Evolutionary conservation across 2,888 invertebrate species (phyloP).

Genomic region (Tiphia femorata): DNA sequence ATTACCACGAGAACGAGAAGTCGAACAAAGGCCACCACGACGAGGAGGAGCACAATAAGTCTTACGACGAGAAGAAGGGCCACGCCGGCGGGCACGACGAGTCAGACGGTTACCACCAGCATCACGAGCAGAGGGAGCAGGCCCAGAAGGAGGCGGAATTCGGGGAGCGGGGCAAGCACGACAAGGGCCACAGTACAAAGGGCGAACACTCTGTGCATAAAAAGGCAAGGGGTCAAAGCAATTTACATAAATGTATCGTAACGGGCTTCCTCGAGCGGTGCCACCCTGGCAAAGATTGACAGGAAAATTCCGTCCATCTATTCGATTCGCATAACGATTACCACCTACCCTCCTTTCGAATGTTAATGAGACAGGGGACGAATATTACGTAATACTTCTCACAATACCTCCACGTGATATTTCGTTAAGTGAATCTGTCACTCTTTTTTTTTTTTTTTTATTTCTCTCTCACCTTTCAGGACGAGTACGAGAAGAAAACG

Average conservation of each 20-base stretch:
- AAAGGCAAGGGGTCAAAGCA: too few relatives aligned
- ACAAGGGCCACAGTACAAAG: constrained; percentile 70
- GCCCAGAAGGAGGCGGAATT: constrained; percentile 67
- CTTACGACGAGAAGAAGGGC: constrained; percentile 77
- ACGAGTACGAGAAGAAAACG: constrained; percentile 81
- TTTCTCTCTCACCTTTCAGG: constrained; percentile 56
- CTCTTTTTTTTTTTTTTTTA: too few relatives aligned
- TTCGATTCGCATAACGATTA: not conserved
- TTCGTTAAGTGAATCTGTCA: too few relatives aligned
- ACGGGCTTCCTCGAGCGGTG: too few relatives aligned
- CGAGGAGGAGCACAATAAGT: constrained; percentile 76
- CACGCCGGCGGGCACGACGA: constrained; percentile 75
- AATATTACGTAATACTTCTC: not conserved
- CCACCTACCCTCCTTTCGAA: not conserved
- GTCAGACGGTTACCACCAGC: constrained; percentile 76
- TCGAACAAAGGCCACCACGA: constrained; percentile 79
- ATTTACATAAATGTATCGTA: not conserved
- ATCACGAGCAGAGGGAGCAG: constrained; percentile 77
- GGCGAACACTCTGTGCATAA: constrained; percentile 70
- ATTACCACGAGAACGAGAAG: constrained; percentile 75
- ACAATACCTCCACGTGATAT: not conserved
- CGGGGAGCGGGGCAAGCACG: constrained; percentile 65
- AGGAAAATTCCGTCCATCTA: too few relatives aligned
- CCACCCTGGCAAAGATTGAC: too few relatives aligned
- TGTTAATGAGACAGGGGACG: not conserved